Evolutionary conservation across 2,113 vertebrate species (phyloP), one percentile per base, ranked within the genome.

Genomic region (Spermophilus dauricus): DNA sequence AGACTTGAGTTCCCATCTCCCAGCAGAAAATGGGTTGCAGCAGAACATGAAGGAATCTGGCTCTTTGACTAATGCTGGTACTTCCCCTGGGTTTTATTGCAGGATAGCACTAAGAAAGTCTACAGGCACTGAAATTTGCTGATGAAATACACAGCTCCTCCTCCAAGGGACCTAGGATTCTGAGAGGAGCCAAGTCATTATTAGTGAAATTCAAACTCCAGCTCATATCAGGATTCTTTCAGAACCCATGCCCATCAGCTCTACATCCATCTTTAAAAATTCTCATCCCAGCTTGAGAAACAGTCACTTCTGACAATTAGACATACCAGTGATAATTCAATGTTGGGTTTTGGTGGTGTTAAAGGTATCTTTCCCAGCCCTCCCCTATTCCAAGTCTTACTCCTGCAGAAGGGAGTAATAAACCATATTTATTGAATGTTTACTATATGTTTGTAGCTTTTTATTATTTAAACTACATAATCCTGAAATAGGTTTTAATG

Each of bases 1-100:
- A 53, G 51, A 53, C 51, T 5, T 53, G 51, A 53, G 48, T 53
- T 17, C 24, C 32, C 48, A 69, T 67, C 51, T 28, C 26, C 70
- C n/a, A 37, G 32, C 37, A 32, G 72, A 53, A 81, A 12, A 1
- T 9, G 63, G 16, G 28, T 6, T 14, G 32, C 28, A 26, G 9
- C 0, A 0, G 7, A 39, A 30, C 7, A 17, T 37, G 32, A 26
- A 58, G 34, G n/a, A 32, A 70, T 26, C 70, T 26, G 26, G 16
- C 30, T 86, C 37, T 42, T 42, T 20, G 37, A 18, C 81, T 69
- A 32, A 1, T 1, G 13, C 53, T 3, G 18, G 2, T 17, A 3
- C 30, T 48, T n/a, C 16, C 2, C 0, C 9, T 1, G n/a, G 5
- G 3, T 6, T 13, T 5, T 3, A 45, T 2, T 22, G 42, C 5